Base-by-base conservation (phyloP, 2,113 vertebrate genomes). In the Turdus rufiventris region DNA sequence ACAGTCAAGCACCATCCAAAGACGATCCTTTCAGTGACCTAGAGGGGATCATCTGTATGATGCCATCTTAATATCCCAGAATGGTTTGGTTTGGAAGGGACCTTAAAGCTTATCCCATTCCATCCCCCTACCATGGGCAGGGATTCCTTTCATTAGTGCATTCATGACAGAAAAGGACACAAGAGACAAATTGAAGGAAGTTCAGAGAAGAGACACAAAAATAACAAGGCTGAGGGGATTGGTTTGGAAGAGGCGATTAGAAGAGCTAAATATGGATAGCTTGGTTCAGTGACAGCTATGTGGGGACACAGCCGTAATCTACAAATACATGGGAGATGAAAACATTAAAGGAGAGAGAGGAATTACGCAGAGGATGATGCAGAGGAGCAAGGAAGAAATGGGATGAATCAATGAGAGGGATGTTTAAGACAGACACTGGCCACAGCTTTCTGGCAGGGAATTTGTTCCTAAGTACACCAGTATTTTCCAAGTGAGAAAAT, bases 241-340 rank as follows among this genome's bases (percentile, higher is more conserved):
- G 88, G 75, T 67, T 85, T 76, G 53, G 62, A 91, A 92, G 74
- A 83, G 19, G 38, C 74, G 85, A 94, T 96, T 72, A 91, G 33
- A 80, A 70, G 85, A 91, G 57, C 77, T 93, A 95, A 96, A 88
- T 88, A 91, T 16, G 84, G 77, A 67, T 56, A 65, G 75, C 48
- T 67, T 75, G 43, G 73, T 74, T 93, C 57, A 61, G 77, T 11
- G 2, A 87, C 65, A 94, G 93, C 65, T 81, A 84, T 5, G 4
- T 42, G 66, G 57, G 71, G 70, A 93, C 92, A 67, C 28, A 18
- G 63, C 19, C 5, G 0, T 85, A 81, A 96, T 65, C 90, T 68
- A 63, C 47, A 72, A 85, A 43, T 23, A 48, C 47, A 19, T 1
- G 28, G 28, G 75, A 57, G 36, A 77, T 84, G 77, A 77, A 91